Evolutionary conservation across 2,113 vertebrate species (phyloP), one percentile per base, ranked within the genome.

Genomic region (Delphinapterus leucas): DNA sequence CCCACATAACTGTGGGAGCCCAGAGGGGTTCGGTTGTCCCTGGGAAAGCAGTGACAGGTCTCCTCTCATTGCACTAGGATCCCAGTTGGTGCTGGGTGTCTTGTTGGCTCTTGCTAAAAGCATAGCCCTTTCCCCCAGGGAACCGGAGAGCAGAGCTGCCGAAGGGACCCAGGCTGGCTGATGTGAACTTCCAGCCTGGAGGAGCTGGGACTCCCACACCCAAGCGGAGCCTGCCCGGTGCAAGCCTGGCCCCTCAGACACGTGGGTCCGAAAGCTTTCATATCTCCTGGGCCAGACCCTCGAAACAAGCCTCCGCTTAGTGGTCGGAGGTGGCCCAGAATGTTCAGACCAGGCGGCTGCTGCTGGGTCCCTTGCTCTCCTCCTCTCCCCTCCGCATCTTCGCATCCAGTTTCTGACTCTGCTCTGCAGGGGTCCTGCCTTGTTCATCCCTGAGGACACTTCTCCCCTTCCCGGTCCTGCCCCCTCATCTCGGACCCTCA

Each of bases 391-490:
- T 36, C 14, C 21, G 21, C n/a, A 2, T 11, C 60, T 53, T 58
- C 44, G 18, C 44, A 4, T 25, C 8, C 15, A 0, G 25, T 38
- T 61, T 25, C 53, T 60, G 38, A 2, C 85, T 74, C 12, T 17
- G 15, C 53, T 63, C 6, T 2, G 88, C 38, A 18, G 36, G 1
- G 1, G n/a, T 26, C 23, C 41, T 21, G 36, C 82, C 73, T 8
- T 0, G 65, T 11, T 47, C 77, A 3, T n/a, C 90, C 38, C 3
- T 1, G 20, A 18, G 53, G 55, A 44, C 41, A 8, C 44, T 9
- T 33, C 41, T n/a, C 38, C 58, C 71, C 13, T 1, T 1, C 6
- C 7, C 0, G 3, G 21, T 3, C 20, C 26, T 6, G 10, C 14
- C 1, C 18, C 26, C 65, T 10, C 17, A 4, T 3, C 23, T 47